Base-by-base conservation (phyloP, 2,888 invertebrate genomes). In the Chrysina gloriosa region DNA sequence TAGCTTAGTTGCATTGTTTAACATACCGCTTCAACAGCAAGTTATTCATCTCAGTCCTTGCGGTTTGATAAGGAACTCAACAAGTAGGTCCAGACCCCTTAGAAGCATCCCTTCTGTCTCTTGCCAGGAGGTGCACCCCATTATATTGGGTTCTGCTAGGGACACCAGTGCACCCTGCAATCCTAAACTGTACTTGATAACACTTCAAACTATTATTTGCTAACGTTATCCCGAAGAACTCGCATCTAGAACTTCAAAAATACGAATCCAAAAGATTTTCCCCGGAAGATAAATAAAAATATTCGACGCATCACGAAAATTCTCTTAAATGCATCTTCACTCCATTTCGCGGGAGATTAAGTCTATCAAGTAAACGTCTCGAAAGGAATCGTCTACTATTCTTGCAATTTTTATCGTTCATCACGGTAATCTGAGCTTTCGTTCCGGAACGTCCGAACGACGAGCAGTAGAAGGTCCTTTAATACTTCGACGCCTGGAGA, bases 371-470 rank as follows among this genome's bases (percentile, higher is more conserved):
- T 58, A 39, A 42, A 58, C 39, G 58, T 58, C 27, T 19, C 58
- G 58, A 39, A 42, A 39, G 25, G 23, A 39, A 58, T 58, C 27
- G 16, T 42, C 58, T 14, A 9, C 27, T 19, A 29, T 16, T 52
- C 16, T 31, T 52, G 19, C 19, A 31, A 52, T 52, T 52, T 52
- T 52, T 52, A 31, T 58, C 25, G 36, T 42, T 29, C 50, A 50
- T 52, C 39, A 58, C 58, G 39, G 27, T 42, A 58, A 58, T 58
- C 27, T 11, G n/a, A 58, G 58, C 58, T 58, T 29, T 58, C 42
- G 27, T 27, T 58, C 27, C 27, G 39, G 14, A 42, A 27, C 39
- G 25, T 42, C 58, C 58, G 25, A 39, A 36, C 23, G 11, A 54
- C n/a, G 54, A n/a, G n/a, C 21, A 19, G 34, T 19, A 16, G 34